These are phyloP conservation scores for Hirtodrosophila confusa DNA, from an alignment of 2,888 invertebrate species.

Conservation along the genomic window DNA sequence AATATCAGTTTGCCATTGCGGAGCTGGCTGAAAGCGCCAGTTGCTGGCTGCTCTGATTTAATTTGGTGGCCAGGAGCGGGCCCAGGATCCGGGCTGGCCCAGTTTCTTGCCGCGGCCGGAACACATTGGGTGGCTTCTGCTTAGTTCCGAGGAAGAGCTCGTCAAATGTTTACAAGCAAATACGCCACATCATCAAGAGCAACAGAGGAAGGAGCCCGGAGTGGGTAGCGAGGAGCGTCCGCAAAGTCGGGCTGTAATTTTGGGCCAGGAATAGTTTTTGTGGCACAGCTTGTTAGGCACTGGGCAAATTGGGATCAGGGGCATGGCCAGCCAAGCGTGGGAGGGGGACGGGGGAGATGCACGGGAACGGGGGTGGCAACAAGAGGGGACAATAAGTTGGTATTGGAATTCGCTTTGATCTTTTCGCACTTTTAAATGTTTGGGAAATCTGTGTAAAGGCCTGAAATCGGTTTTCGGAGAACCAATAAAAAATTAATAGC, in stretches of 20 bases:
- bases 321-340: neutral
- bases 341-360: neutral
- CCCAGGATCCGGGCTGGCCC: conserved; percentile 45
- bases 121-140: conserved; percentile 30
- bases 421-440: conserved; percentile 80
- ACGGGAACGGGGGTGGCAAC: neutral
- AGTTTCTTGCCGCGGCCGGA: conserved; percentile 37
- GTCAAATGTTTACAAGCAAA: conserved; percentile 79
- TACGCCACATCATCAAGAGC: conserved; percentile 74
- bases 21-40: conserved; percentile 35
- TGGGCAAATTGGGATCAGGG: conserved; percentile 3
- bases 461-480: conserved; percentile 76
- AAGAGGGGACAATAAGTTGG: conserved; percentile 75
- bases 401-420: conserved; percentile 74
- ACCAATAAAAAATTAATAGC: conserved; percentile 79
- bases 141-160: conserved; percentile 46
- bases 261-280: conserved; percentile 29
- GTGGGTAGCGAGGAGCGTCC: conserved; percentile 3
- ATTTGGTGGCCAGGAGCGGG: conserved; percentile 43
- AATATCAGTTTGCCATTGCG: conserved; percentile 71
- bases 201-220: conserved; percentile 4
- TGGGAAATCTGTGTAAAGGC: conserved; percentile 78
- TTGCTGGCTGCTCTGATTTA: conserved; percentile 64
- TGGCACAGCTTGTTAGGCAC: conserved; percentile 60
- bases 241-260: conserved; percentile 30